These are phyloP conservation scores for Enchytraeus crypticus DNA, from an alignment of 2,888 invertebrate species.

Conservation along the genomic window DNA sequence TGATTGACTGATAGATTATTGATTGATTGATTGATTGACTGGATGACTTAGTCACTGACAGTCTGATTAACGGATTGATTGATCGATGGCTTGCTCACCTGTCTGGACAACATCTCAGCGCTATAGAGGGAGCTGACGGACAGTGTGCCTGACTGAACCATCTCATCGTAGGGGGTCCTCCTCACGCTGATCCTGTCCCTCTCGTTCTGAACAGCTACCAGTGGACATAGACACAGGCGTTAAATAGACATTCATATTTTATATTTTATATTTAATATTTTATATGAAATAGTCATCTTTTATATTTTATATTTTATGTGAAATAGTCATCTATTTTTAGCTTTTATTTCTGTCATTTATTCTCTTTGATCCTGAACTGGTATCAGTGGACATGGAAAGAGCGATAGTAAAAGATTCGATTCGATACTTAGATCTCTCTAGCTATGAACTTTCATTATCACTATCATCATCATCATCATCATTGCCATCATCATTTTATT, in stretches of 20 bases:
- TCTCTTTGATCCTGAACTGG: no score
- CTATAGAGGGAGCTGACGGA: slow-evolving; percentile 80
- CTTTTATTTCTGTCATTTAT: neutral
- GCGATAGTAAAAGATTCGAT: no score
- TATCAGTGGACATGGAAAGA: no score
- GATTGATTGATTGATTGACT: no score
- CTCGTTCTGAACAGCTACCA: slow-evolving; percentile 91
- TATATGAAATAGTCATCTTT: neutral
- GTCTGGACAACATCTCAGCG: slow-evolving; percentile 83
- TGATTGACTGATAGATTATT: no score
- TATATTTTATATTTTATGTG: neutral
- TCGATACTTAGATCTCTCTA: neutral
- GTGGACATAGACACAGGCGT: slow-evolving; percentile 21
- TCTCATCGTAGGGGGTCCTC: slow-evolving; percentile 82
- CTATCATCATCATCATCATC: neutral
- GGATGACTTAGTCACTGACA: no score
- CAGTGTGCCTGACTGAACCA: slow-evolving; percentile 50
- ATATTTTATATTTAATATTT: neutral
- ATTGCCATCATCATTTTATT: neutral
- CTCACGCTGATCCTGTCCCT: slow-evolving; percentile 90
- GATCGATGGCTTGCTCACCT: no score
- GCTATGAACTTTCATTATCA: neutral
- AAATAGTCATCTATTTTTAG: neutral
- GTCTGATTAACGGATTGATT: no score
- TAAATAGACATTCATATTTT: no score